Evolutionary conservation across 2,888 invertebrate genomes (phyloP), one percentile per base, ranked within the genome.

Genomic region (Cylindroiulus punctatus): DNA sequence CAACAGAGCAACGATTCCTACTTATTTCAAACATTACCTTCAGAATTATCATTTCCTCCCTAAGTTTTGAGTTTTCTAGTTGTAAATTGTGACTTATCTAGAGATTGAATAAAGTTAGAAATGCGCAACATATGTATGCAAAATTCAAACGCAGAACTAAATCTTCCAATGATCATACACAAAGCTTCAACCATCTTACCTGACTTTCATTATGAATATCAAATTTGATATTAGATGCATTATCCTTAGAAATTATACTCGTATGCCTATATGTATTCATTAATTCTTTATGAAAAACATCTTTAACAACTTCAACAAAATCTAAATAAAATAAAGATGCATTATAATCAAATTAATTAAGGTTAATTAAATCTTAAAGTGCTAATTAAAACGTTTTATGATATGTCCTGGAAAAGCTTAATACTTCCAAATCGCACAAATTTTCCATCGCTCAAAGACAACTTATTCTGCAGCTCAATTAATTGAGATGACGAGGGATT

Each of bases 281-380:
- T 22, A 57, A 57, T 57, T 57, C 57, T 57, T 57, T 22, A 57
- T 57, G 57, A 57, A 57, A 57, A 57, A 22, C 22, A 57, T 22
- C 57, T 22, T 57, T 57, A 57, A 57, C 57, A 57, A 57, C 57
- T 57, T 57, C 57, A 57, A 57, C 57, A 57, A 57, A 57, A 57
- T 57, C 57, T 57, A 57, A 22, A 57, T n/a, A 57, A 22, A 57
- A 10, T 52, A n/a, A 52, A 52, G 52, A n/a, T 52, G 19, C 19
- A 22, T 57, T 22, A 57, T 14, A 22, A 8, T 22, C 22, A 10
- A 22, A 57, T 10, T 22, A 22, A 47, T 47, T 47, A 1, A 12
- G 17, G 12, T 12, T 22, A 10, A 4, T 22, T 1, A 57, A 57
- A 57, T 1, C 1, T 19, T 52, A 19, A 47, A 47, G 14, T 1